Evolutionary conservation across 1,140 invertebrate species (phyloP).

Genomic region (Chironomus striatipennis): DNA sequence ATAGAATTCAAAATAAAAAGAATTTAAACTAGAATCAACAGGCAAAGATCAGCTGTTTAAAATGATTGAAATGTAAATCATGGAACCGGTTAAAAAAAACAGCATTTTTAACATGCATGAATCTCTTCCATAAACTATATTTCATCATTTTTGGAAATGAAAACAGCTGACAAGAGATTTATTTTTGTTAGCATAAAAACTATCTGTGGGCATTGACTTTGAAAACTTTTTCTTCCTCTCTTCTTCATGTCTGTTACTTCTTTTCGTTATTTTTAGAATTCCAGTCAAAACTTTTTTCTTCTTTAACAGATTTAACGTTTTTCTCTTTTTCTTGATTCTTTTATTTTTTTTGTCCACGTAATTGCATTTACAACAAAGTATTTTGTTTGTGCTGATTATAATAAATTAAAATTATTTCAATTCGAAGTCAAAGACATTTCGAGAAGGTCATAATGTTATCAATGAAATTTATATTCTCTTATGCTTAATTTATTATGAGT

Average conservation of each 20-base stretch:
- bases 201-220: not conserved
- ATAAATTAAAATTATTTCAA: not conserved
- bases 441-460: not conserved
- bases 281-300: not conserved
- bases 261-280: not conserved
- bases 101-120: not conserved
- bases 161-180: constrained; percentile 15
- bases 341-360: not conserved
- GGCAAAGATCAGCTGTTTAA: too few species aligned
- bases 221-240: not conserved
- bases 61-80: too few species aligned
- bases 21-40: not conserved
- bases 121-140: not conserved
- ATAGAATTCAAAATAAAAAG: not conserved
- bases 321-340: not conserved
- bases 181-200: not conserved
- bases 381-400: too few species aligned
- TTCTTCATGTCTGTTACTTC: not conserved
- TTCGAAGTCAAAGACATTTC: not conserved
- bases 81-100: not conserved
- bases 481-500: not conserved
- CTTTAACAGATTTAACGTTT: not conserved
- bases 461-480: not conserved
- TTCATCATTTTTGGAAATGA: not conserved
- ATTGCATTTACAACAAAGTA: not conserved